These are phyloP conservation scores for Embidobia sp. DNA, from an alignment of 2,888 invertebrate species.

Conservation along the genomic window DNA sequence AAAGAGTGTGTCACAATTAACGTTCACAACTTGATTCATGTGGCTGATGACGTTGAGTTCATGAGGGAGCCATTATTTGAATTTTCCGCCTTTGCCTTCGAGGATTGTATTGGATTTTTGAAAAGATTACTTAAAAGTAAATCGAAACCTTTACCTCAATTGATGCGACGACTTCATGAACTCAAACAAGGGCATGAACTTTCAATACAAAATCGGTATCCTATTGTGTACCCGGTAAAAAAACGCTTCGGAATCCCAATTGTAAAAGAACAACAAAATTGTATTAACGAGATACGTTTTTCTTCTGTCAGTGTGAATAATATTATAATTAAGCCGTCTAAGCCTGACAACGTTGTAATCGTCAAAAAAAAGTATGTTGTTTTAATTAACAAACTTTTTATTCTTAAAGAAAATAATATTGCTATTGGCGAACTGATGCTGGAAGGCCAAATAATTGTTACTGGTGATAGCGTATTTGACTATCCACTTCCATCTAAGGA, in stretches of 20 bases:
- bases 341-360: too few species aligned
- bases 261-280: too few species aligned
- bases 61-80: constrained; percentile 7
- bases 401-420: not conserved
- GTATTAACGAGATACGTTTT: too few species aligned
- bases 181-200: not conserved
- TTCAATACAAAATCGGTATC: constrained; percentile 1
- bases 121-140: constrained; percentile 11
- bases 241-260: too few species aligned
- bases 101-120: constrained; percentile 10
- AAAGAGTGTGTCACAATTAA: not conserved
- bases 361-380: too few species aligned
- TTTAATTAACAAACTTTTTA: constrained; percentile 1
- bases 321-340: too few species aligned
- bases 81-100: constrained; percentile 11
- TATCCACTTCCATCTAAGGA: constrained; percentile 2
- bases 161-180: constrained; percentile 6
- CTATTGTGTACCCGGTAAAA: not conserved
- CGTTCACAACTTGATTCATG: constrained; percentile 5
- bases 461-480: not conserved
- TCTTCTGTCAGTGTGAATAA: too few species aligned
- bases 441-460: not conserved
- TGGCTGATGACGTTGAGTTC: constrained; percentile 1
- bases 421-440: not conserved
- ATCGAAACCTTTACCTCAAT: constrained; percentile 3